A percentile compares a stretch with the other conserved stretches of the same genome.
These are phyloP conservation scores for Cephalopterus ornatus DNA, from an alignment of 2,113 vertebrate genomes.

Conservation along the genomic window DNA sequence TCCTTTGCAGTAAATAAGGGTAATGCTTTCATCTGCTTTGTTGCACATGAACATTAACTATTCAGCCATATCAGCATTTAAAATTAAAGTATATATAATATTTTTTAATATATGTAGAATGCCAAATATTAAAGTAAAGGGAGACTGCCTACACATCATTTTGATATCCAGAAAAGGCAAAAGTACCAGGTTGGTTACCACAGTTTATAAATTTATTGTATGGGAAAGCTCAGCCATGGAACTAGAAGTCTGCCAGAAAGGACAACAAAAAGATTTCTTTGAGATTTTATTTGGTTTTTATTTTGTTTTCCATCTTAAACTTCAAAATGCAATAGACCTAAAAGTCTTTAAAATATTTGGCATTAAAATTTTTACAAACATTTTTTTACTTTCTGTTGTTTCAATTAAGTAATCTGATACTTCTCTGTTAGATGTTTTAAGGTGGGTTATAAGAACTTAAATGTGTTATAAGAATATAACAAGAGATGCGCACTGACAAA, in stretches of 20 bases:
- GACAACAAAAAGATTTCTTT: constrained; percentile 21
- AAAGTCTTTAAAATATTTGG: not conserved
- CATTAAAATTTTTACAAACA: not conserved
- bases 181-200: constrained; percentile 74
- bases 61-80: not conserved
- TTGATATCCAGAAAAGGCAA: constrained; percentile 82
- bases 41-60: not conserved
- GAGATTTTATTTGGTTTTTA: not conserved
- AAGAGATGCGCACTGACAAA: not conserved
- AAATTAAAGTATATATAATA: not conserved
- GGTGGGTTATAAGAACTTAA: not conserved
- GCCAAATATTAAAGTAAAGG: not conserved
- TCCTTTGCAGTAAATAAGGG: not conserved
- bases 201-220: constrained; percentile 26
- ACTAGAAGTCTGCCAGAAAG: constrained; percentile 18
- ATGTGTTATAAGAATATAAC: not conserved
- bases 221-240: not conserved
- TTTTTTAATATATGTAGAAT: not conserved
- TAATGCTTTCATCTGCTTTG: not conserved
- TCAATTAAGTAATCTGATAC: not conserved
- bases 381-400: not conserved
- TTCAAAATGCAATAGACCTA: not conserved
- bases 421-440: not conserved
- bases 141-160: not conserved
- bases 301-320: not conserved